These are phyloP conservation scores for Desmodus rotundus DNA, from an alignment of 2,113 vertebrate genomes.

Conservation along the genomic window DNA sequence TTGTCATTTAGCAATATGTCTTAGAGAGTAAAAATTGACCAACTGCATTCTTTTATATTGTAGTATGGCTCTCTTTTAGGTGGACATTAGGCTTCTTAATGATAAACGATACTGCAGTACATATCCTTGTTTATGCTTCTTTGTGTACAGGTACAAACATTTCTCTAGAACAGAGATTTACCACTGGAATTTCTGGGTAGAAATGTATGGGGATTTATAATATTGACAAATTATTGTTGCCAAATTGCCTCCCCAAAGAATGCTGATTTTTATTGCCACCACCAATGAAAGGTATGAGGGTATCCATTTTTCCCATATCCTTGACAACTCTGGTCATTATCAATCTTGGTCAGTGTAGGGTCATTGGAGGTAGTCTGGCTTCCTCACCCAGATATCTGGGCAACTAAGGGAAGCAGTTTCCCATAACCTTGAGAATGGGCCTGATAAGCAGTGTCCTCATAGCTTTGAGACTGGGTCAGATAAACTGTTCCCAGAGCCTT, in stretches of 20 bases:
- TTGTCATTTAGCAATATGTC: background rate
- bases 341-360: background rate
- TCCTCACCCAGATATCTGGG: too few relatives aligned
- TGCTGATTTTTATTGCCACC: background rate
- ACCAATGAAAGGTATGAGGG: background rate
- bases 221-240: background rate
- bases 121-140: background rate
- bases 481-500: too few relatives aligned
- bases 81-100: background rate
- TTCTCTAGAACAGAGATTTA: background rate
- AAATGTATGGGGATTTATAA: background rate
- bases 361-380: too few relatives aligned
- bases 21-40: background rate
- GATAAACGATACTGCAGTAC: background rate
- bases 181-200: background rate
- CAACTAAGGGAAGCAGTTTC: too few relatives aligned
- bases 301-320: background rate
- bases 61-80: background rate
- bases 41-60: background rate
- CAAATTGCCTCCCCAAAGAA: background rate
- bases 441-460: too few relatives aligned
- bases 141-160: background rate
- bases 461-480: too few relatives aligned
- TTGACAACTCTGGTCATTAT: background rate
- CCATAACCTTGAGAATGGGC: too few relatives aligned